A percentile compares a stretch with the other conserved stretches of the same genome.
These are phyloP conservation scores for Melangyna quadrimaculata DNA, from an alignment of 2,888 invertebrate genomes.

Conservation along the genomic window DNA sequence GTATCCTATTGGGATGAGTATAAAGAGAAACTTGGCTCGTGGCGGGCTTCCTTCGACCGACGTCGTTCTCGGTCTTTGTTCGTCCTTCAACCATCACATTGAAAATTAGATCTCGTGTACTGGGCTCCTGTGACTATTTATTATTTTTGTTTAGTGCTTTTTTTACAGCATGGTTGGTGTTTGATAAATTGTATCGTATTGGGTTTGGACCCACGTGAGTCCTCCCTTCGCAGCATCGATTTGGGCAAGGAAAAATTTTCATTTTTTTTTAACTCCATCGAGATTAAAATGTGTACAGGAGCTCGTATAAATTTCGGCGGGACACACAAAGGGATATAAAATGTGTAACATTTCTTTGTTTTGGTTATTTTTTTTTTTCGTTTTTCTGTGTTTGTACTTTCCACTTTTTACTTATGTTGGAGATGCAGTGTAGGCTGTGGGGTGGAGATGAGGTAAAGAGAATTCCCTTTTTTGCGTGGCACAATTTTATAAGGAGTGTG, in stretches of 20 bases:
- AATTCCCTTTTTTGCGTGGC: slow-evolving; percentile 26
- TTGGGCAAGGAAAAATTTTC: slow-evolving; percentile 33
- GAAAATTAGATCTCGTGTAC: slow-evolving; percentile 44
- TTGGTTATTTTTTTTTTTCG: slow-evolving; percentile 17
- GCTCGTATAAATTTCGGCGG: slow-evolving; percentile 18
- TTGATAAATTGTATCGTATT: slow-evolving; percentile 62
- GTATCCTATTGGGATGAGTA: slow-evolving; percentile 56
- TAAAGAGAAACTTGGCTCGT: slow-evolving; percentile 26
- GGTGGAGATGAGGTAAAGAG: not conserved
- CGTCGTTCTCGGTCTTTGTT: slow-evolving; percentile 44
- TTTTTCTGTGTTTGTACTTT: slow-evolving; percentile 8
- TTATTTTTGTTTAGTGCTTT: slow-evolving; percentile 48
- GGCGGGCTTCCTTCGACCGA: slow-evolving; percentile 40
- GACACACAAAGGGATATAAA: slow-evolving; percentile 46
- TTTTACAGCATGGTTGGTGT: not conserved
- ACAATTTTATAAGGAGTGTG: slow-evolving; percentile 45
- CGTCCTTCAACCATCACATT: not conserved
- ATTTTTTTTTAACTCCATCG: slow-evolving; percentile 46
- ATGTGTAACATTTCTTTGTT: slow-evolving; percentile 59
- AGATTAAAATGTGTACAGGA: slow-evolving; percentile 27
- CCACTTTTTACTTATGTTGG: not conserved
- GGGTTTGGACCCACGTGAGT: slow-evolving; percentile 64
- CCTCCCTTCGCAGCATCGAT: slow-evolving; percentile 42
- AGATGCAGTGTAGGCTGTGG: slow-evolving; percentile 25
- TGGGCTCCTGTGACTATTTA: slow-evolving; percentile 52